Conservation (phyloP, 37 sponge, comb jelly and placozoan species). For the Chondrosia reniformis region DNA sequence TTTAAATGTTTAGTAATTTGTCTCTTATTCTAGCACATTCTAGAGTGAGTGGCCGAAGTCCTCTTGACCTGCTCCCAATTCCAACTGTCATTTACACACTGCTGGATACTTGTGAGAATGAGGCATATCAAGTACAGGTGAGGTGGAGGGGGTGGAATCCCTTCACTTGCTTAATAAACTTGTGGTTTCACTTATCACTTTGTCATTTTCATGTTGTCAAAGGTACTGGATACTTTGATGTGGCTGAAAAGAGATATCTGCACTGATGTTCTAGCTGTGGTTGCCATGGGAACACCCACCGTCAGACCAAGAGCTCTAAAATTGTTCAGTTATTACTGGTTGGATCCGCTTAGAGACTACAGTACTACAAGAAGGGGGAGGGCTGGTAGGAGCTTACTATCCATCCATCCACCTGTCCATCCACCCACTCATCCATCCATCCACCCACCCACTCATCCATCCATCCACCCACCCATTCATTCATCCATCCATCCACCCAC, state of each 20-base stretch:
- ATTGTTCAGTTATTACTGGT: conserved; percentile 64
- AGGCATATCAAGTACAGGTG: conserved; percentile 37
- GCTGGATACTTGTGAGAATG: conserved; percentile 25
- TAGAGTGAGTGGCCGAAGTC: background rate
- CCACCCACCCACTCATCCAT: too few species aligned
- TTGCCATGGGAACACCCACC: conserved; percentile 38
- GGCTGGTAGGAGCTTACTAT: too few species aligned
- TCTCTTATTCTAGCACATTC: background rate
- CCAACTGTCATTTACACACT: conserved; percentile 45
- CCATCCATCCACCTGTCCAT: too few species aligned
- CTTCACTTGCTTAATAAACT: too few species aligned
- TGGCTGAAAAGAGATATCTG: conserved; percentile 62
- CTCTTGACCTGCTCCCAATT: conserved; percentile 1
- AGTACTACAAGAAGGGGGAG: background rate
- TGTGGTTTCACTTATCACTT: too few species aligned
- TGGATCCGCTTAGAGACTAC: conserved; percentile 31
- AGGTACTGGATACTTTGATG: conserved; percentile 52
- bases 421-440: too few species aligned
- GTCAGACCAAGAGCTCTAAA: conserved; percentile 42
- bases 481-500: too few species aligned
- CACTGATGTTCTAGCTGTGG: conserved; percentile 43
- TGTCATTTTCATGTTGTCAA: too few species aligned
- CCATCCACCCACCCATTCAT: too few species aligned
- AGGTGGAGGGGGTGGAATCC: too few species aligned
- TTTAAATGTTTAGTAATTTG: background rate